These are phyloP conservation scores for Caenorhabditis sulstoni DNA, from an alignment of 2,888 invertebrate species.

Conservation along the genomic window DNA sequence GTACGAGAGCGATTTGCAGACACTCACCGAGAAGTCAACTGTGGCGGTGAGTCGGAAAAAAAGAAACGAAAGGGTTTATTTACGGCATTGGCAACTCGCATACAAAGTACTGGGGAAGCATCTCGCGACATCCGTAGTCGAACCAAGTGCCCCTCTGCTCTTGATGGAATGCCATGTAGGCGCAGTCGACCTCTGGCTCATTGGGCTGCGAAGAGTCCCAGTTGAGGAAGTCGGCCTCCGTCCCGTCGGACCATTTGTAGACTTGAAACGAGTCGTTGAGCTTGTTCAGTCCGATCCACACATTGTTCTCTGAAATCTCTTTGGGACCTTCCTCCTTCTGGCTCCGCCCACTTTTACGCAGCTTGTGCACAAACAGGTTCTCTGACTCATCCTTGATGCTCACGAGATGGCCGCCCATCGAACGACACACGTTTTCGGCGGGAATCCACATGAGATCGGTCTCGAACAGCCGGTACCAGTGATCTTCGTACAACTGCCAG, in stretches of 20 bases:
- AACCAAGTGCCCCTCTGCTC: conserved; percentile 79
- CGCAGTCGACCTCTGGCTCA: conserved; percentile 72
- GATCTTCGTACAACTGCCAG: conserved; percentile 74
- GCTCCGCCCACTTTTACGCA: conserved; percentile 71
- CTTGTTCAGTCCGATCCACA: conserved; percentile 79
- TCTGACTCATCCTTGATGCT: conserved; percentile 75
- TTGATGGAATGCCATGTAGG: conserved; percentile 79
- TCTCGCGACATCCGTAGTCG: conserved; percentile 76
- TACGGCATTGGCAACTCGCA: conserved; percentile 72
- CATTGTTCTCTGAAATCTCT: conserved; percentile 78
- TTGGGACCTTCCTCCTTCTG: too few relatives aligned
- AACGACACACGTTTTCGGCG: conserved; percentile 78
- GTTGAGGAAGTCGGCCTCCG: conserved; percentile 71
- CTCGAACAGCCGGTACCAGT: conserved; percentile 78
- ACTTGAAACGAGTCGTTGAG: conserved; percentile 69
- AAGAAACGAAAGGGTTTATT: conserved; percentile 7
- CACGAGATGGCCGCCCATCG: conserved; percentile 76
- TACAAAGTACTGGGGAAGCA: conserved; percentile 77
- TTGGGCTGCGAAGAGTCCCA: conserved; percentile 38
- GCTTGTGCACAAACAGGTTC: conserved; percentile 75
- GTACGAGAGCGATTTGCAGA: conserved; percentile 74
- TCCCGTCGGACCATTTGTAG: conserved; percentile 77
- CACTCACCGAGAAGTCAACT: conserved; percentile 75
- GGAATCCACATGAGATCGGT: conserved; percentile 78
- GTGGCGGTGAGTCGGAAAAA: conserved; percentile 43